Evolutionary conservation across 2,888 invertebrate species (phyloP), one percentile per base, ranked within the genome.

Genomic region (Dorcus parallelipipedus): DNA sequence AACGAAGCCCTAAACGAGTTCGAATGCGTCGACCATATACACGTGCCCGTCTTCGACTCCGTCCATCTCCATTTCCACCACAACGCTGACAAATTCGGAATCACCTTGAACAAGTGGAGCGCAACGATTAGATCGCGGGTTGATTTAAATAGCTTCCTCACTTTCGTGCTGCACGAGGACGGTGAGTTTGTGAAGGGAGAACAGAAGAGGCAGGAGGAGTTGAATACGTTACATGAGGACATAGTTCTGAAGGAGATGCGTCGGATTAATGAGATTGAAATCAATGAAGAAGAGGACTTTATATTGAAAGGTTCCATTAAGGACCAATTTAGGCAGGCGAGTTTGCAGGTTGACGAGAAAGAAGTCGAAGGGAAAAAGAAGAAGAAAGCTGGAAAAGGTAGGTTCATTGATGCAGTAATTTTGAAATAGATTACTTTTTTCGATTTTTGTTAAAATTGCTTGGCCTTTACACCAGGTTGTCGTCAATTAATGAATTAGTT

Each of bases 21-120:
- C 38, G 52, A 52, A 33, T 54, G 50, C 14, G 41, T 57, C 39
- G 60, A 60, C 39, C 41, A 38, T 10, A 49, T 50, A 51, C 43
- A 50, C 9, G 47, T 60, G 0, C 50, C 52, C 42, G 38, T 57
- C 38, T 54, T 56, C n/a, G 54, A 60, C 41, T 38, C 40, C 9
- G 42, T 60, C 14, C 10, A 57, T 3, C 54, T 54, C 39, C 56
- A 54, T 4, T 60, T 60, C 43, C 60, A 60, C 41, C 52, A 60
- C 49, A 52, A 57, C n/a, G 56, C 41, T 3, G 56, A 60, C 40
- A 54, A 56, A 6, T 60, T 57, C 26, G 60, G 60, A 26, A 56
- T 60, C 33, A 39, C 43, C 23, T 41, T 41, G 40, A 49, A 57
- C 33, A 49, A 45, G 17, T 57, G 57, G 60, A 45, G 51, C 9